phyloP scores from a whole-genome alignment of 2,113 vertebrate species.

The Carassius gibelio region DNA sequence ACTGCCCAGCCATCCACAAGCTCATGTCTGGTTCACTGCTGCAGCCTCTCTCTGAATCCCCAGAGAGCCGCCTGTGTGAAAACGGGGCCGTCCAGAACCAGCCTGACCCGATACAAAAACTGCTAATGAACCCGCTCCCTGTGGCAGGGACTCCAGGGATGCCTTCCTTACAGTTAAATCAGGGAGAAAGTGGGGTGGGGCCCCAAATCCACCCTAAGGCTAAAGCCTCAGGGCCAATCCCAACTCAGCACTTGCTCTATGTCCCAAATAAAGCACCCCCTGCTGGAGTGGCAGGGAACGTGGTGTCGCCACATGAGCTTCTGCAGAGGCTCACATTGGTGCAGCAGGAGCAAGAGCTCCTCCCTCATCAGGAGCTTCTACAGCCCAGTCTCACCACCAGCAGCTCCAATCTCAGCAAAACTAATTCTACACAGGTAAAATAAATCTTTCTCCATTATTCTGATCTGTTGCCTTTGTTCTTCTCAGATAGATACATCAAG shows the following conservation, averaged over 20 bases:
- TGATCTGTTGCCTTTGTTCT: background rate
- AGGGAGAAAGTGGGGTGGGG: constrained; percentile 32
- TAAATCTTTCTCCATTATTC: background rate
- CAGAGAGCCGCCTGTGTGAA: constrained; percentile 78
- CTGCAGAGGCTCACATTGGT: constrained; percentile 87
- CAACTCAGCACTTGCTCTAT: constrained; percentile 16
- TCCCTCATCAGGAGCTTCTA: constrained; percentile 74
- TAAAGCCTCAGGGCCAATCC: background rate
- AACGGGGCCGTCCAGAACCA: constrained; percentile 64
- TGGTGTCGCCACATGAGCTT: constrained; percentile 86
- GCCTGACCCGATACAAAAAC: constrained; percentile 72
- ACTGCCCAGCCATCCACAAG: constrained; percentile 90
- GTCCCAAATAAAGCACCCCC: background rate
- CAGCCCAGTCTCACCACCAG: constrained; percentile 60
- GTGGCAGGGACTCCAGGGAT: constrained; percentile 44
- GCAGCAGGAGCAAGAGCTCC: constrained; percentile 89
- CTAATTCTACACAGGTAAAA: constrained; percentile 19
- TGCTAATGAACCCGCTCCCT: constrained; percentile 69
- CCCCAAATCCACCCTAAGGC: constrained; percentile 43
- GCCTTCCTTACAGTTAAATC: constrained; percentile 61
- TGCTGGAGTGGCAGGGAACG: constrained; percentile 53
- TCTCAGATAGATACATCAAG: background rate
- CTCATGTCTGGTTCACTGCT: constrained; percentile 82
- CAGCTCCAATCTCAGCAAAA: constrained; percentile 69
- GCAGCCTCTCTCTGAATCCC: constrained; percentile 81